Conservation (phyloP, 1,140 invertebrate genomes). For the Drosophila lowei region DNA sequence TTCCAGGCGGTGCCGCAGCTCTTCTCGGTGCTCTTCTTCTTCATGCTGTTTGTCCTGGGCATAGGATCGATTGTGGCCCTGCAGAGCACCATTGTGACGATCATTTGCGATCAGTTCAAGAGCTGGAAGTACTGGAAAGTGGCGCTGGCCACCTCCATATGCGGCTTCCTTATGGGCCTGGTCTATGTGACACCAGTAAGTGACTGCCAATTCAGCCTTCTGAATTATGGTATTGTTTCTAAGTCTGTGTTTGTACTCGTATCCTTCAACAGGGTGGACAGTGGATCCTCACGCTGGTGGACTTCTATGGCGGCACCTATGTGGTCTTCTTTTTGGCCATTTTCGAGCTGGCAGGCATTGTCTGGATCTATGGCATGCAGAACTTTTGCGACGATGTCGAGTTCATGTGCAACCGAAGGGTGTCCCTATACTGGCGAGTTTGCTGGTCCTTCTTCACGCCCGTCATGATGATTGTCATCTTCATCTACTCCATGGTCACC, state of each 20-base stretch:
- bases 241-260: slow-evolving; percentile 19
- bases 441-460: slow-evolving; percentile 92
- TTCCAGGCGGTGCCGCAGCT: slow-evolving; percentile 88
- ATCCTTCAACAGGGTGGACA: slow-evolving; percentile 90
- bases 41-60: slow-evolving; percentile 93
- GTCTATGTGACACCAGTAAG: slow-evolving; percentile 91
- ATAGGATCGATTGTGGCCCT: slow-evolving; percentile 90
- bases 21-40: slow-evolving; percentile 94
- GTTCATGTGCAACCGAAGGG: slow-evolving; percentile 89
- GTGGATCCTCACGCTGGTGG: slow-evolving; percentile 92
- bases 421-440: slow-evolving; percentile 90
- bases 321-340: slow-evolving; percentile 90
- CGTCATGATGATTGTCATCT: slow-evolving; percentile 88
- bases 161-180: slow-evolving; percentile 88
- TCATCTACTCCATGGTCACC: slow-evolving; percentile 86
- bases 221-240: neutral
- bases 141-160: slow-evolving; percentile 85
- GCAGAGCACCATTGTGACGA: slow-evolving; percentile 87
- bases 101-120: slow-evolving; percentile 89
- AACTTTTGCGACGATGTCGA: slow-evolving; percentile 90
- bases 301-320: slow-evolving; percentile 92
- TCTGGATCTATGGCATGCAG: slow-evolving; percentile 90
- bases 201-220: neutral
- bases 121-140: slow-evolving; percentile 86
- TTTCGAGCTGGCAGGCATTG: slow-evolving; percentile 88